Evolutionary conservation across 2,113 vertebrate genomes (phyloP).

Genomic region (Ochotona curzoniae): DNA sequence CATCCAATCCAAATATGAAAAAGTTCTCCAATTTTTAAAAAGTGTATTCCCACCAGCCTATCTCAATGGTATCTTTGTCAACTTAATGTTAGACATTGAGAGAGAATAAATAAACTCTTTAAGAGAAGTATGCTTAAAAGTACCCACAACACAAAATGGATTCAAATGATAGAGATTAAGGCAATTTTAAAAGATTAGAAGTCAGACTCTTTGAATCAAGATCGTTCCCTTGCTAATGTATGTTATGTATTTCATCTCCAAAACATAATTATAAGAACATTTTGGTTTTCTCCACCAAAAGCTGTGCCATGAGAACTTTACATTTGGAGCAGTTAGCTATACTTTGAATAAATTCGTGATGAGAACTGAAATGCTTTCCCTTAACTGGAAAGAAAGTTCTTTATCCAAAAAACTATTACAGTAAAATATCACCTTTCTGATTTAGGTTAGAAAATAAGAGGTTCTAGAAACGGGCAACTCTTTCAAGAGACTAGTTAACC

Average conservation of each 20-base stretch:
- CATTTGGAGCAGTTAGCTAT: slow-evolving; percentile 33
- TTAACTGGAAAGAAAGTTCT: slow-evolving; percentile 22
- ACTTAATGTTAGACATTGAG: not conserved
- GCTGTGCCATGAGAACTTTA: slow-evolving; percentile 18
- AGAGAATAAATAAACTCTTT: slow-evolving; percentile 28
- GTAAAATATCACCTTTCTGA: slow-evolving; percentile 62
- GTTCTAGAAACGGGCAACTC: not conserved
- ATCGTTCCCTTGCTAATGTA: slow-evolving; percentile 9
- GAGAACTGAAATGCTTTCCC: slow-evolving; percentile 33
- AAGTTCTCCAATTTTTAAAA: slow-evolving; percentile 4
- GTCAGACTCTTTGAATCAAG: slow-evolving; percentile 50
- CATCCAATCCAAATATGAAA: not conserved
- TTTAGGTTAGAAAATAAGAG: slow-evolving; percentile 48
- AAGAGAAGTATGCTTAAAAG: slow-evolving; percentile 39
- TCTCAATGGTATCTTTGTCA: not conserved
- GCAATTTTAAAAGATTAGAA: slow-evolving; percentile 67
- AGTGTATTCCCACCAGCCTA: not conserved
- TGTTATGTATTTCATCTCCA: slow-evolving; percentile 11
- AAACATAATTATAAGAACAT: slow-evolving; percentile 59
- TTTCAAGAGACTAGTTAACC: not conserved
- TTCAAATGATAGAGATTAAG: slow-evolving; percentile 57
- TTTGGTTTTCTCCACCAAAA: slow-evolving; percentile 56
- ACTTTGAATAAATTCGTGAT: slow-evolving; percentile 51
- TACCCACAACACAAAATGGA: not conserved
- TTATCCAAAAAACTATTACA: slow-evolving; percentile 20